Conservation (phyloP, 2,113 vertebrate genomes). For the Callocephalon fimbriatum region DNA sequence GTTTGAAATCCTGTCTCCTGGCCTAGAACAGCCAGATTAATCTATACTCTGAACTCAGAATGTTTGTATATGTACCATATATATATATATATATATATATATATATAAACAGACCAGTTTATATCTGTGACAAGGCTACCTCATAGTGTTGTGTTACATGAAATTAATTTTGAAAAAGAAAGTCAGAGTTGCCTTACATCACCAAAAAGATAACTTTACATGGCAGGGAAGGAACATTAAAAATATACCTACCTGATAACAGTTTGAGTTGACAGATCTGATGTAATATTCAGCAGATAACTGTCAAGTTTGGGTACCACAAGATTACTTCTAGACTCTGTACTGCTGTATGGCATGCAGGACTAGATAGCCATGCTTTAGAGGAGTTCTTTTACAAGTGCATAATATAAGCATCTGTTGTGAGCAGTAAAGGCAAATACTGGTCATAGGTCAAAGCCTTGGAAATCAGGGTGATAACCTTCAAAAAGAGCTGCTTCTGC, state of each 20-base stretch:
- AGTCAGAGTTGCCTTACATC: neutral
- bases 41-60: neutral
- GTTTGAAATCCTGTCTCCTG: neutral
- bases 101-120: neutral
- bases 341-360: neutral
- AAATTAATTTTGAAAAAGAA: neutral
- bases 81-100: neutral
- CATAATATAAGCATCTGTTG: neutral
- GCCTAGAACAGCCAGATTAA: neutral
- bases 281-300: neutral
- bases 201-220: neutral
- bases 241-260: neutral
- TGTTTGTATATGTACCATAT: neutral
- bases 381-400: neutral
- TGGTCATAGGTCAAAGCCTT: neutral
- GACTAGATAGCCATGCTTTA: neutral
- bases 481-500: conserved; percentile 14
- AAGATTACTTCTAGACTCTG: neutral
- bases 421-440: neutral
- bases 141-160: neutral
- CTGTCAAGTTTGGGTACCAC: neutral
- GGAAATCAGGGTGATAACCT: conserved; percentile 15
- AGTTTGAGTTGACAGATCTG: neutral
- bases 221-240: neutral
- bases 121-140: neutral